phyloP scores from a whole-genome alignment of 2,113 vertebrate genomes.

The Lophochroa leadbeateri region DNA sequence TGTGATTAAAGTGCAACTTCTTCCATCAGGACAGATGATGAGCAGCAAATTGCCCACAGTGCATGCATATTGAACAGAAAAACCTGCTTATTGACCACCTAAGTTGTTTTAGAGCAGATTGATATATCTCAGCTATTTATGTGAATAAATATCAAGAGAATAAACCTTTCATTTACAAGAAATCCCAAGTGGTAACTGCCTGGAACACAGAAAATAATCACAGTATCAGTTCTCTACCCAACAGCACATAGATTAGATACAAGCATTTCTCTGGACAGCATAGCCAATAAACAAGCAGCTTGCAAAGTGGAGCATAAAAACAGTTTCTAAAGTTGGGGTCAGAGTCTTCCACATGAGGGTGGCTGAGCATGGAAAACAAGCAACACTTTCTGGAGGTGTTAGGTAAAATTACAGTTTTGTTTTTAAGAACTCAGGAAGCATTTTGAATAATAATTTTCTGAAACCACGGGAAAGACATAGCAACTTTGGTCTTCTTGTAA shows the following conservation, averaged over 20 bases:
- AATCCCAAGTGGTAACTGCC: background rate
- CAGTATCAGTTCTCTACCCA: background rate
- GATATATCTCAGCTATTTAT: constrained; percentile 33
- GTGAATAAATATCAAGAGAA: constrained; percentile 27
- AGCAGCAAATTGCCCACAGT: background rate
- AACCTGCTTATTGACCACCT: constrained; percentile 25
- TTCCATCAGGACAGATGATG: constrained; percentile 27
- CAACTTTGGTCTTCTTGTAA: background rate
- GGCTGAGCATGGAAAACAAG: background rate
- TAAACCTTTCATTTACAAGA: background rate
- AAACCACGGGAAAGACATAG: background rate
- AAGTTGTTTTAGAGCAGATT: constrained; percentile 34
- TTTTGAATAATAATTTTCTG: background rate
- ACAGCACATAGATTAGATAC: background rate
- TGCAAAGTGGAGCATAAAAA: background rate
- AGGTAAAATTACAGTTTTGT: background rate
- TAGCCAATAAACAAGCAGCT: background rate
- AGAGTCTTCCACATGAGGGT: background rate
- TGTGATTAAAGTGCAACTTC: constrained; percentile 40
- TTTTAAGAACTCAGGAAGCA: background rate
- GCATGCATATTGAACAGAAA: constrained; percentile 28
- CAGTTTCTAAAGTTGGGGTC: background rate
- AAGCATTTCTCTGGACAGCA: background rate
- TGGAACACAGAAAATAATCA: constrained; percentile 25
- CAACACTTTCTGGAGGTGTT: background rate